Percentiles rank a stretch among this genome's conserved stretches.
Evolutionary conservation across 2,888 invertebrate species (phyloP).

Genomic region (Megaustenia siamemsis): DNA sequence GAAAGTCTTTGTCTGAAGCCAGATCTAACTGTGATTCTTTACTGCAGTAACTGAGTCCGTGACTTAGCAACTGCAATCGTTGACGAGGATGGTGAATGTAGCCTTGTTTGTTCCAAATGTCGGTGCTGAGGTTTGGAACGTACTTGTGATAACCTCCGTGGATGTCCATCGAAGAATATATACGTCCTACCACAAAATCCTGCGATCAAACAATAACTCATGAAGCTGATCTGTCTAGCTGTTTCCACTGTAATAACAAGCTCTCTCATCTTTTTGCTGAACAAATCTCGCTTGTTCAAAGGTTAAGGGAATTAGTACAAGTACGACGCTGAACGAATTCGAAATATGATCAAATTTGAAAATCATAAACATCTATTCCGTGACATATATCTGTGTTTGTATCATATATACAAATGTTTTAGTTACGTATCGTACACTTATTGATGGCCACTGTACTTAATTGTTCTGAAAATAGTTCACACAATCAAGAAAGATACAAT

Average conservation of each 20-base stretch:
- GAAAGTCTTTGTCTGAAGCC: too few species aligned
- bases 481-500: too few species aligned
- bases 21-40: not conserved
- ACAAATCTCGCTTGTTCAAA: too few species aligned
- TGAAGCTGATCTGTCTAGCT: not conserved
- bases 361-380: too few species aligned
- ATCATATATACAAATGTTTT: too few species aligned
- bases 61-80: not conserved
- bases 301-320: too few species aligned
- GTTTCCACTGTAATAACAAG: not conserved
- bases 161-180: conserved; percentile 1
- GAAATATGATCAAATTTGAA: too few species aligned
- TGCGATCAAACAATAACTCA: not conserved
- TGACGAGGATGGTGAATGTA: not conserved
- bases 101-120: not conserved
- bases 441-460: too few species aligned
- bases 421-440: too few species aligned
- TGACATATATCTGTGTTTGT: too few species aligned
- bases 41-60: not conserved
- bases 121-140: not conserved
- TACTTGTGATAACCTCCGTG: not conserved
- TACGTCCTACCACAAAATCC: not conserved
- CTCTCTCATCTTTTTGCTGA: not conserved
- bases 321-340: too few species aligned
- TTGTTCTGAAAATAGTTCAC: too few species aligned